Base-by-base conservation (phyloP, 2,797 vertebrate species). In the Hozukius guyotensis region DNA sequence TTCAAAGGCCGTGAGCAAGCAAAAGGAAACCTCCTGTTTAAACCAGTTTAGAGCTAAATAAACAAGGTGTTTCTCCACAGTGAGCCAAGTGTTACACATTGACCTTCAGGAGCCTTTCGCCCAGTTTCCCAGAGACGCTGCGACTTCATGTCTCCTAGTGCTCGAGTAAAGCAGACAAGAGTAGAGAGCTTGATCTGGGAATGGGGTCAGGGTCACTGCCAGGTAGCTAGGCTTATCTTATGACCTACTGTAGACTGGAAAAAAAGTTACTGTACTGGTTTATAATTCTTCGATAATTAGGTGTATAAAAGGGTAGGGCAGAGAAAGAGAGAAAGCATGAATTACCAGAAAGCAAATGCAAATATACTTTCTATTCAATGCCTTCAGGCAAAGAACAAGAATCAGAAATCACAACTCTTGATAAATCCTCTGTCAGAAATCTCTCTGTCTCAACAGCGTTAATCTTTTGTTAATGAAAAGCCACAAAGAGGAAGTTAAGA, bases 1-100 rank as follows among this genome's bases (percentile, higher is more conserved):
- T 59, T 87, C 64, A 85, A 78, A 86, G 64, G 66, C 63, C 6
- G 16, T 57, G 46, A 59, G 34, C 46, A 8, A 29, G 71, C 71
- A 71, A 71, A 85, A 85, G 72, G 75, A 92, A 88, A 84, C 80
- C 78, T 88, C 55, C 52, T 80, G 77, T 83, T 77, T 77, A 72
- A 92, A 77, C 69, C 72, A 75, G 61, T 75, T 77, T 68, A 65
- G 72, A 80, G 81, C 65, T 87, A 82, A 91, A 88, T 83, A 93
- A 93, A 94, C 85, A 91, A 80, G 82, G 81, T 92, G 85, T 90
- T 94, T 84, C 89, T 86, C 80, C 82, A 91, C 88, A 89, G 64
- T 29, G 66, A 89, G 86, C 87, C 89, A 84, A 92, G 88, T 91
- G 86, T 92, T 91, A 88, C 88, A 92, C 80, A 81, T 78, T 78